Evolutionary conservation across 2,113 vertebrate species (phyloP).

Genomic region (Notothenia coriiceps): DNA sequence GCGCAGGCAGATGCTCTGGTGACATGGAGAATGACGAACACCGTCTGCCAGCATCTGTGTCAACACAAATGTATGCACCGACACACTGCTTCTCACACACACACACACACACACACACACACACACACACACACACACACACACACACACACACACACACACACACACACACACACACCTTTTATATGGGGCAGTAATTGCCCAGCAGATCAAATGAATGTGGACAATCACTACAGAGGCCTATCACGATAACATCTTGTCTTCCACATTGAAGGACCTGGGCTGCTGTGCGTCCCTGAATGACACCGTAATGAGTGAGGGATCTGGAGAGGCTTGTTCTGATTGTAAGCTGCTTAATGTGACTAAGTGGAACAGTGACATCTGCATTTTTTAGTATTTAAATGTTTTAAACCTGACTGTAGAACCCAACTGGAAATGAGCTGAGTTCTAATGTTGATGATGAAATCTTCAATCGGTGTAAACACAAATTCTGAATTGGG

Average conservation of each 20-base stretch:
- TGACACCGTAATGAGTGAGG: conserved; percentile 22
- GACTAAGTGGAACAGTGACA: conserved; percentile 5
- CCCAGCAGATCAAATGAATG: conserved; percentile 33
- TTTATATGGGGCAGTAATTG: conserved; percentile 41
- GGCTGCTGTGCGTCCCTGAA: conserved; percentile 10
- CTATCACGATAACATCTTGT: conserved; percentile 17
- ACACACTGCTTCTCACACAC: background rate
- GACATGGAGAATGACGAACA: conserved; percentile 68
- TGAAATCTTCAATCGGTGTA: background rate
- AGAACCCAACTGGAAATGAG: conserved; percentile 2
- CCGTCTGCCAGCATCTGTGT: conserved; percentile 68
- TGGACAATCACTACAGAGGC: conserved; percentile 32
- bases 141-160: conserved; percentile 2
- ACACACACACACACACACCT: conserved; percentile 2
- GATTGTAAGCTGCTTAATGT: conserved; percentile 11
- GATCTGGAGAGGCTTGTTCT: conserved; percentile 39
- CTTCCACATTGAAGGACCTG: background rate
- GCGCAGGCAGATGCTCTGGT: conserved; percentile 71
- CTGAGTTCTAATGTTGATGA: background rate
- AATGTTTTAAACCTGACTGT: conserved; percentile 3
- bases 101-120: conserved; percentile 9
- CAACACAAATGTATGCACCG: conserved; percentile 21
- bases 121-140: background rate
- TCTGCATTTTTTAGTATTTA: conserved; percentile 13
- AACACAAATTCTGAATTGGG: background rate